Conservation (phyloP, 2,113 vertebrate species). For the Strix uralensis region DNA sequence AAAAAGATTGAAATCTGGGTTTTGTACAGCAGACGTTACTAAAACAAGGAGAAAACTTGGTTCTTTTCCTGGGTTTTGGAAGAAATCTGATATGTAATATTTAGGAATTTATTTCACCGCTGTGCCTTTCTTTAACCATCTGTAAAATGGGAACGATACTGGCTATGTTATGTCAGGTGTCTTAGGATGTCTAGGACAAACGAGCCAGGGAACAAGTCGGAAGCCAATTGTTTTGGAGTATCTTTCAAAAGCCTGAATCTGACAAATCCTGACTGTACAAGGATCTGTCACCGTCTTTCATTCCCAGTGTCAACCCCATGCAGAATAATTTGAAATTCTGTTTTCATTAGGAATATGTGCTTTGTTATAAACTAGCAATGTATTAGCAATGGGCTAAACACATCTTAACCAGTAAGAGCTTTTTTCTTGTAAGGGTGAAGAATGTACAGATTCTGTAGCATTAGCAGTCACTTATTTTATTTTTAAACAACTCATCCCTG, state of each 20-base stretch:
- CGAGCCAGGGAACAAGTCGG: background rate
- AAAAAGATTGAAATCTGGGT: conserved; percentile 57
- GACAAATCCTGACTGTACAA: background rate
- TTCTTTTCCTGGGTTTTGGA: conserved; percentile 30
- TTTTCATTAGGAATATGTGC: background rate
- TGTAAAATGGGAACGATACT: conserved; percentile 11
- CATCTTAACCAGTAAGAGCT: background rate
- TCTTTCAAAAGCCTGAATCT: background rate
- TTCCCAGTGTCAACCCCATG: background rate
- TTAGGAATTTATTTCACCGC: background rate
- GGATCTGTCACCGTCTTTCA: background rate
- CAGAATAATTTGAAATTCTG: background rate
- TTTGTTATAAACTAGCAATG: background rate
- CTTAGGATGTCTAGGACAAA: background rate
- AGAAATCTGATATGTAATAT: conserved; percentile 26
- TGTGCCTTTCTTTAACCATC: conserved; percentile 24
- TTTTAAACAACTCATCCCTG: background rate
- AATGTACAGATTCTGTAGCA: background rate
- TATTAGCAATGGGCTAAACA: background rate
- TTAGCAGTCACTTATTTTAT: background rate
- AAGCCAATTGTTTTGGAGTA: background rate
- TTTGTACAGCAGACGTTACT: background rate
- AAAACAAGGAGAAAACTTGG: conserved; percentile 9
- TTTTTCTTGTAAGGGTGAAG: background rate
- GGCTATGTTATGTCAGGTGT: conserved; percentile 26